A percentile compares a stretch with the other conserved stretches of the same genome.
Conservation (phyloP, 1,140 invertebrate genomes). For the Scaptomyza pallida region DNA sequence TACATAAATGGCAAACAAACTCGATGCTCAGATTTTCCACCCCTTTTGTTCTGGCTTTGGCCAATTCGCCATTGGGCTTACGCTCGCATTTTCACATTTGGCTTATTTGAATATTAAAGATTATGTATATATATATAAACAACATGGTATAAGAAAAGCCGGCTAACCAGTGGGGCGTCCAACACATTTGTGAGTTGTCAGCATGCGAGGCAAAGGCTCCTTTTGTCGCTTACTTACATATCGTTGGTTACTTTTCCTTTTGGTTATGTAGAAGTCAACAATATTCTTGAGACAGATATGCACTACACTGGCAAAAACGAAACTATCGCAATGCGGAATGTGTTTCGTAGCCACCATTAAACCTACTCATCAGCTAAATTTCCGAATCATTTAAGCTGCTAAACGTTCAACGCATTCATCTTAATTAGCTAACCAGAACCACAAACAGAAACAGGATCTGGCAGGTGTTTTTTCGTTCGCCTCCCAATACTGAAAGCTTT, state of each 20-base stretch:
- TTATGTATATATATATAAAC: conserved; percentile 29
- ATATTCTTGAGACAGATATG: conserved; percentile 11
- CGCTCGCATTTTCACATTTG: conserved; percentile 14
- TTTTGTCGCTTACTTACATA: not conserved
- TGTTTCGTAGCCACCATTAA: conserved; percentile 18
- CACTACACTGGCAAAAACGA: conserved; percentile 51
- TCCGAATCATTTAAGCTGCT: conserved; percentile 75
- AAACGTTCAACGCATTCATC: conserved; percentile 76
- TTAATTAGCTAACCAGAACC: conserved; percentile 62
- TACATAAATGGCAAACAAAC: not conserved
- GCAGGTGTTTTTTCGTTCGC: conserved; percentile 4
- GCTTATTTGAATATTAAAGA: conserved; percentile 77
- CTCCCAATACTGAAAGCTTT: not conserved
- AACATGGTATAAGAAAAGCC: not conserved
- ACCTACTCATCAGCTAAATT: conserved; percentile 50
- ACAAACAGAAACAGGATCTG: not conserved
- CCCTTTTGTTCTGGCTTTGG: not conserved
- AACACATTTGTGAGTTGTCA: conserved; percentile 10
- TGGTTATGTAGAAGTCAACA: conserved; percentile 26
- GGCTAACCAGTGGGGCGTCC: not conserved
- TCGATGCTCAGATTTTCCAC: conserved; percentile 4
- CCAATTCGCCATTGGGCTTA: conserved; percentile 17
- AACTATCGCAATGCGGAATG: conserved; percentile 5
- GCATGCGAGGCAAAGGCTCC: conserved; percentile 21
- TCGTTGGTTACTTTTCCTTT: not conserved